phyloP scores from a whole-genome alignment of 2,888 invertebrate species.

The Maniola hyperantus region DNA sequence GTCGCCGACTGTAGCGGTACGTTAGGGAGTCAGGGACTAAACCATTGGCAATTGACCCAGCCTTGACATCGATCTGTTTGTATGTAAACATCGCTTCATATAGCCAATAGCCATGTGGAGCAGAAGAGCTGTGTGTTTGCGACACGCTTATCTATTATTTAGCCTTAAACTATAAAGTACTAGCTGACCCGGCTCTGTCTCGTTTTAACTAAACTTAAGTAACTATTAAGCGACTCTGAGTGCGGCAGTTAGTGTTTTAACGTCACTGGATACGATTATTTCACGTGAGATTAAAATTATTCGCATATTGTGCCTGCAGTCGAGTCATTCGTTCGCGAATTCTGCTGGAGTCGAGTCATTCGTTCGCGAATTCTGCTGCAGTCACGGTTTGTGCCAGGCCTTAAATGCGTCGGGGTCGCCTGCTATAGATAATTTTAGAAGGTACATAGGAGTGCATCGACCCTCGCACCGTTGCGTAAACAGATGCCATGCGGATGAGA shows the following conservation, averaged over 20 bases:
- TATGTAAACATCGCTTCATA: conserved; percentile 5
- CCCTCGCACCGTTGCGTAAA: conserved; percentile 20
- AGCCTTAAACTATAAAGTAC: neutral
- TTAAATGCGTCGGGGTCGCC: neutral
- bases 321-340: too few species aligned
- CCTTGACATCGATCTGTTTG: conserved; percentile 11
- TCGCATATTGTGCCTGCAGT: too few species aligned
- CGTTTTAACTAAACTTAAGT: too few species aligned
- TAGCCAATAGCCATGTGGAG: neutral
- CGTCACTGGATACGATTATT: too few species aligned
- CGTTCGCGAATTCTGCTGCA: neutral
- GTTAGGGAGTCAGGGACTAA: neutral
- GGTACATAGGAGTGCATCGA: conserved; percentile 21
- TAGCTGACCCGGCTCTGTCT: too few species aligned
- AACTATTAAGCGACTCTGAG: too few species aligned
- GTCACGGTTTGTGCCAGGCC: neutral
- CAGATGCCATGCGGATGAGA: neutral
- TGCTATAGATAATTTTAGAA: conserved; percentile 24
- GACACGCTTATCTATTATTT: conserved; percentile 10
- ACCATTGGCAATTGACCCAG: conserved; percentile 3
- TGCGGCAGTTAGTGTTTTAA: too few species aligned
- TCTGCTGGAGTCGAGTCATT: too few species aligned
- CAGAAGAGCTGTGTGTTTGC: neutral
- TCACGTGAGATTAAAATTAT: too few species aligned
- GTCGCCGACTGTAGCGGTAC: too few species aligned